phyloP scores from a whole-genome alignment of 1,140 invertebrate genomes.

The Hylyphantes graminicola region DNA sequence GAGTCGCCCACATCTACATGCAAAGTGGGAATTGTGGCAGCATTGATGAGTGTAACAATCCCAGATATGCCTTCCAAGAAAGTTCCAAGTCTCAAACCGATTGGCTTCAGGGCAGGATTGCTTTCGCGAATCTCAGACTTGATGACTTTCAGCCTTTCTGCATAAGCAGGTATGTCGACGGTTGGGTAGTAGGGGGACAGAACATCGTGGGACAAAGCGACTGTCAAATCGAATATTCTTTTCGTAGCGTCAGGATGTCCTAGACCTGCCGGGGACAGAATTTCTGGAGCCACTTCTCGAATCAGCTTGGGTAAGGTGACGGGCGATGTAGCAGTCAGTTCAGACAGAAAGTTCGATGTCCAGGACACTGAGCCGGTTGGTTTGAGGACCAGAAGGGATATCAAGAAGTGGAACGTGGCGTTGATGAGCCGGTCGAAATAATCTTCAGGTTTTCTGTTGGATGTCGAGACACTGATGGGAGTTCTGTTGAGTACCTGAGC shows the following conservation, averaged over 20 bases:
- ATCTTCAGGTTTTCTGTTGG: not conserved
- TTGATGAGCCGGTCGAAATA: not conserved
- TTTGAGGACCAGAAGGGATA: not conserved
- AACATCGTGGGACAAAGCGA: not conserved
- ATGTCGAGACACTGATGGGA: not conserved
- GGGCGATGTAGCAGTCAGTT: not conserved
- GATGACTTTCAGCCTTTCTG: too few species aligned
- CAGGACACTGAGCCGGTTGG: not conserved
- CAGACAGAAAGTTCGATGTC: slow-evolving; percentile 1
- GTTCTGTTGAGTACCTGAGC: not conserved
- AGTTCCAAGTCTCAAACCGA: not conserved
- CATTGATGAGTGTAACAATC: not conserved
- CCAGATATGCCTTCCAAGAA: not conserved
- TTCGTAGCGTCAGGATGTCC: too few species aligned
- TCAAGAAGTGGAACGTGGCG: not conserved
- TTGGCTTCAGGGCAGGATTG: not conserved
- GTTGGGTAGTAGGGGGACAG: not conserved
- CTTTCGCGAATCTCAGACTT: too few species aligned
- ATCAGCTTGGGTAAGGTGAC: not conserved
- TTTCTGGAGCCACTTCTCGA: not conserved
- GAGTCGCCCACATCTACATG: not conserved
- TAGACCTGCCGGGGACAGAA: not conserved
- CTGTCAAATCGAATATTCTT: not conserved
- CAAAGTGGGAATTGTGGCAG: not conserved
- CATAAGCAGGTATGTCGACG: too few species aligned